These are phyloP conservation scores for Oriolus oriolus DNA, from an alignment of 2,113 vertebrate species.

Conservation along the genomic window DNA sequence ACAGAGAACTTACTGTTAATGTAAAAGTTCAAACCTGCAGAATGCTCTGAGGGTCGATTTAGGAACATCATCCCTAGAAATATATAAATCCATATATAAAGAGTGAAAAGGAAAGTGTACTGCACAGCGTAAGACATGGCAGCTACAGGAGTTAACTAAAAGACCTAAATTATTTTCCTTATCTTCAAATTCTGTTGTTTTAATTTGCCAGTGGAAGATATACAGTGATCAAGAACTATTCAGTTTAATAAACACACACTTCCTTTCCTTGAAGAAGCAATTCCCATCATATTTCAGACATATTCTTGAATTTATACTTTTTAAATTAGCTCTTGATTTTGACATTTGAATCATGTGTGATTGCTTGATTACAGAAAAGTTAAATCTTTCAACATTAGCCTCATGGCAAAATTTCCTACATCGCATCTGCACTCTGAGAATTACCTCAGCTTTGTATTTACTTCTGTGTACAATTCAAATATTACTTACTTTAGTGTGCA, in stretches of 20 bases:
- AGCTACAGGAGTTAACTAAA: background rate
- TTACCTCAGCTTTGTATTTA: background rate
- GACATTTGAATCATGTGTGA: background rate
- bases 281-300: background rate
- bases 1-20: background rate
- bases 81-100: background rate
- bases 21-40: background rate
- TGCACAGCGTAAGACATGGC: background rate
- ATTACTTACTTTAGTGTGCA: background rate
- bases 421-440: background rate
- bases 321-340: background rate
- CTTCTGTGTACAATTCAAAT: accelerated
- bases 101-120: background rate
- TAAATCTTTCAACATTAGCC: background rate
- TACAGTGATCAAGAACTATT: background rate
- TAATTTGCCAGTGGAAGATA: background rate
- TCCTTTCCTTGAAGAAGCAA: background rate
- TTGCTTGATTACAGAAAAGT: background rate
- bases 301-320: background rate
- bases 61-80: background rate
- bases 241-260: background rate
- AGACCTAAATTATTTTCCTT: background rate
- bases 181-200: background rate
- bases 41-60: background rate
- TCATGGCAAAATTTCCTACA: background rate